Percentiles rank a stretch among this genome's conserved stretches.
phyloP scores from a whole-genome alignment of 1,140 invertebrate species.

The Zaprionus nigranus region DNA sequence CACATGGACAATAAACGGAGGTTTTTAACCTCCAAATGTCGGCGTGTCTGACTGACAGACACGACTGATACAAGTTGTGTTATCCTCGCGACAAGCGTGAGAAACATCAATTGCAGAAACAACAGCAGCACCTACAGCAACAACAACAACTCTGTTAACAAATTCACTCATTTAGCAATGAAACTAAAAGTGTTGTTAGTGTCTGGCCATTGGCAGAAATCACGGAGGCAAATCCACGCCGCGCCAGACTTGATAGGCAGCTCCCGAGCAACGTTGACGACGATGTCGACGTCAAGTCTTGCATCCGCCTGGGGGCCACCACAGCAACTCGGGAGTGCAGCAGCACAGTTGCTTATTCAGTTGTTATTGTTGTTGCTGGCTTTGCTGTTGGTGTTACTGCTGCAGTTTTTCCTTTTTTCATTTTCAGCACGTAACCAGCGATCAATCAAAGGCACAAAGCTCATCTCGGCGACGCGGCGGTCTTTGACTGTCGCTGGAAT shows the following conservation, averaged over 20 bases:
- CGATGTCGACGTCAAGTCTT: constrained; percentile 48
- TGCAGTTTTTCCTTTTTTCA: constrained; percentile 39
- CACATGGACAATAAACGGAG: constrained; percentile 12
- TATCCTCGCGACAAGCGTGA: constrained; percentile 39
- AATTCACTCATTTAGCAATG: constrained; percentile 81
- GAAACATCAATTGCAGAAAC: constrained; percentile 53
- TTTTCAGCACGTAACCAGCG: constrained; percentile 75
- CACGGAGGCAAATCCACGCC: constrained; percentile 30
- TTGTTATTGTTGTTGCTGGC: constrained; percentile 7
- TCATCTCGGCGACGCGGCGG: constrained; percentile 54
- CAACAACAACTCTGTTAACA: constrained; percentile 64
- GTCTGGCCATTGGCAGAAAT: constrained; percentile 61
- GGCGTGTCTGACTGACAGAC: constrained; percentile 11
- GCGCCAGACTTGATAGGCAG: constrained; percentile 68
- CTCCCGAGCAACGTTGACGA: constrained; percentile 53
- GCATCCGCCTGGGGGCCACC: constrained; percentile 66
- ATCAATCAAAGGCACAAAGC: constrained; percentile 72
- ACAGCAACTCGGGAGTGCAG: constrained; percentile 25
- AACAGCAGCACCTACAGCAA: constrained; percentile 60
- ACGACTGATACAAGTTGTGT: constrained; percentile 25
- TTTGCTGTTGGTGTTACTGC: constrained; percentile 12
- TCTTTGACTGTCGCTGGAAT: constrained; percentile 68
- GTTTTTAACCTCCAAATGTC: constrained; percentile 41
- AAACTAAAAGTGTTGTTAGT: constrained; percentile 80
- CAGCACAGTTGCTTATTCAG: constrained; percentile 20